Evolutionary conservation across 2,113 vertebrate genomes (phyloP).

Genomic region (Elanoides forficatus): DNA sequence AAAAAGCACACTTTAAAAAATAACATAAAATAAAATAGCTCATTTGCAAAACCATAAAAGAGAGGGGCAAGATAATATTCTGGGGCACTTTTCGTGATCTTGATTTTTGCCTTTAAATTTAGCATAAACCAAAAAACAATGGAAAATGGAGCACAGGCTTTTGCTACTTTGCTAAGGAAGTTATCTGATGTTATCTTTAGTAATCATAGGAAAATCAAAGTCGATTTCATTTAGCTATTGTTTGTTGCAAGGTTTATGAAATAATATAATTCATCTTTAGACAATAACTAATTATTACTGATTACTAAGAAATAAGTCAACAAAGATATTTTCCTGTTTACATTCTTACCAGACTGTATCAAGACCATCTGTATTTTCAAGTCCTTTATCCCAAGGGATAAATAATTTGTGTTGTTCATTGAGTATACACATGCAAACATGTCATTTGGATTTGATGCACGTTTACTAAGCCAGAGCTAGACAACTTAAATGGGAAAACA

Average conservation of each 20-base stretch:
- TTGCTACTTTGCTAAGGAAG: conserved; percentile 13
- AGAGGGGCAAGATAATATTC: background rate
- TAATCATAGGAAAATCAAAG: conserved; percentile 37
- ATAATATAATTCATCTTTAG: conserved; percentile 69
- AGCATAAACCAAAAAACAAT: background rate
- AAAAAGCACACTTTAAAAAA: background rate
- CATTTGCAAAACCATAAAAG: background rate
- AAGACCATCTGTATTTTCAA: conserved; percentile 80
- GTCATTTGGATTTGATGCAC: conserved; percentile 49
- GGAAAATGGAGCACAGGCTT: background rate
- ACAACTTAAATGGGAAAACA: conserved; percentile 2
- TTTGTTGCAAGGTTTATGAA: conserved; percentile 48
- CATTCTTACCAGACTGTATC: conserved; percentile 81
- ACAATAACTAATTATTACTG: conserved; percentile 78
- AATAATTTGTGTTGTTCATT: conserved; percentile 70
- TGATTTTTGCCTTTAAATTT: conserved; percentile 16
- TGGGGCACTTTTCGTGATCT: background rate
- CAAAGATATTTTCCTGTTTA: conserved; percentile 83
- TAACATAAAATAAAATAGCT: background rate
- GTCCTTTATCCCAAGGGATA: conserved; percentile 71
- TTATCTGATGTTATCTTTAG: conserved; percentile 7
- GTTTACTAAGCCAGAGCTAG: conserved; percentile 16
- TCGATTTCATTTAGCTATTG: conserved; percentile 44
- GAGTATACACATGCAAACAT: conserved; percentile 61
- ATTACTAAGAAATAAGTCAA: conserved; percentile 80